Conservation (phyloP, 37 sponge, comb jelly and placozoan species). For the Halisarca cf. caerulea region DNA sequence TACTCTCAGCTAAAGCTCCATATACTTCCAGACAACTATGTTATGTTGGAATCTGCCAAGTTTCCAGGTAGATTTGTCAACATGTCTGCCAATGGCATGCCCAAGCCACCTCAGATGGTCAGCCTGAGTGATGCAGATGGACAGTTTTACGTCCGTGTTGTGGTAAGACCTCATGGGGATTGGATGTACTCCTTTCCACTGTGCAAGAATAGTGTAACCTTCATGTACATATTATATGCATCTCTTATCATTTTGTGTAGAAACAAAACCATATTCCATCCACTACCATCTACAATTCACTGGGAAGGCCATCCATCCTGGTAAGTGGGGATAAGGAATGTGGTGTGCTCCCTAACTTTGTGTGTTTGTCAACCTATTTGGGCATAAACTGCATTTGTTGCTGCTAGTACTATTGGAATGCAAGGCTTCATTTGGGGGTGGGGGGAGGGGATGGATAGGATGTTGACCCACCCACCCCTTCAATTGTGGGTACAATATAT, state of each 20-base stretch:
- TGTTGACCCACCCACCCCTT: no score
- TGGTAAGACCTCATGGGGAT: constrained; percentile 40
- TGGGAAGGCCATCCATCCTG: constrained; percentile 56
- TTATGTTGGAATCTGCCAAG: constrained; percentile 44
- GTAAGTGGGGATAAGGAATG: constrained; percentile 31
- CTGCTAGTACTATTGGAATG: no score
- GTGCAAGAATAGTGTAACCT: background rate
- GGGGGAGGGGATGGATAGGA: no score
- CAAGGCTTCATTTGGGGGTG: no score
- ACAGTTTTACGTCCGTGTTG: constrained; percentile 67
- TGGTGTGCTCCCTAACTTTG: no score
- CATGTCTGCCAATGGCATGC: constrained; percentile 29
- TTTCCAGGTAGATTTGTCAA: constrained; percentile 35
- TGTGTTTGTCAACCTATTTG: no score
- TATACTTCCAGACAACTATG: constrained; percentile 65
- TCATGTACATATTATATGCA: background rate
- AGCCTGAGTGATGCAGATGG: constrained; percentile 21
- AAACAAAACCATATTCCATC: constrained; percentile 39
- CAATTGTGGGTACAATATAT: no score
- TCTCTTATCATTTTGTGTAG: background rate
- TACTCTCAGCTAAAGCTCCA: constrained; percentile 29
- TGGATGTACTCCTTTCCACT: background rate
- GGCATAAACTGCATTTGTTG: no score
- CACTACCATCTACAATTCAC: constrained; percentile 46
- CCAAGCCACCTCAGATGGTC: constrained; percentile 23